Evolutionary conservation across 2,797 vertebrate species (phyloP), one percentile per base, ranked within the genome.

Genomic region (Peromyscus melanophrys): DNA sequence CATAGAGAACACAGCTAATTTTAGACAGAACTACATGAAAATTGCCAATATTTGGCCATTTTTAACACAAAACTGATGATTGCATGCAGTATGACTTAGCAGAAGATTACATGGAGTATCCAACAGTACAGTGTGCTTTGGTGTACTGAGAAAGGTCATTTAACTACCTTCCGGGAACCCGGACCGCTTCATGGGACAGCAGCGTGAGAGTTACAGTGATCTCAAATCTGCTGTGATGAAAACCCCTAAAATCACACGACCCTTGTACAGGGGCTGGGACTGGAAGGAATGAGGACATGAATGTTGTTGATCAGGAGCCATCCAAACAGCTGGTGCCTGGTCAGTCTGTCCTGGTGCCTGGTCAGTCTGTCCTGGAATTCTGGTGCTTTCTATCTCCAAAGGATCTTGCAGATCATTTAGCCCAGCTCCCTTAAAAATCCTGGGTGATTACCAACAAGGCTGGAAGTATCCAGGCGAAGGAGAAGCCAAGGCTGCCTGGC

Each of bases 391-490:
- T 82, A 73, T 82, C 80, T 61, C 21, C 34, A 55, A 71, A 83
- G 34, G 21, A 92, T 34, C 65, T 43, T 90, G 80, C 78, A 10
- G 63, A 73, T 94, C 76, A 43, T 75, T 94, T 69, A n/a, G 31
- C 88, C 86, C 46, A 93, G 97, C 67, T 71, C 65, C 49, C 46
- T 97, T 71, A 37, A 80, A 92, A 92, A 57, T 94, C 76, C 95
- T 97, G 96, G 93, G 95, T 95, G 91, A 71, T 84, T 63, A 95
- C 85, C 95, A 96, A 88, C 69, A 85, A 67, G 40, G 43, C 96
- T 97, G 88, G 95, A 97, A 94, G 85, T 75, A 85, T 77, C 94
- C 93, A 73, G 84, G 81, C 52, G 23, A 87, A 96, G 82, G 25
- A 91, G 92, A 96, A 61, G 96, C 19, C 6, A 95, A 96, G 86